phyloP scores from a whole-genome alignment of 2,888 invertebrate genomes.

The Brachyptera risi region DNA sequence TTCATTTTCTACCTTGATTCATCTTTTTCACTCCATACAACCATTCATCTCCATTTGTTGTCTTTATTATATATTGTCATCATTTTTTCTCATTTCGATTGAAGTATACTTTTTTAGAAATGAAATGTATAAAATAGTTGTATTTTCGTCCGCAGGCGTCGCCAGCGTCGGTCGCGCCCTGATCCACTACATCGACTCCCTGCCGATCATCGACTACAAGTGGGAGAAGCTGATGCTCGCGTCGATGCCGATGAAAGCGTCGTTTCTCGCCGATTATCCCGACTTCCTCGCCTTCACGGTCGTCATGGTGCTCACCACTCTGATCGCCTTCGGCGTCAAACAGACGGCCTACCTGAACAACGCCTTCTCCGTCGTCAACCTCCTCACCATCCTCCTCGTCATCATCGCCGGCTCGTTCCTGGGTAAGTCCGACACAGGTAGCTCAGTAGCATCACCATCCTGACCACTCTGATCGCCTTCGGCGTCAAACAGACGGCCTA shows the following conservation, averaged over 20 bases:
- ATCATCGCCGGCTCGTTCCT: slow-evolving; percentile 79
- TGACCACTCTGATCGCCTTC: slow-evolving; percentile 50
- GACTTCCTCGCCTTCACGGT: slow-evolving; percentile 66
- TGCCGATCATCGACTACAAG: slow-evolving; percentile 51
- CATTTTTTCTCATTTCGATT: no score
- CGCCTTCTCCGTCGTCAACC: slow-evolving; percentile 82
- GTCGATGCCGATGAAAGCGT: slow-evolving; percentile 56
- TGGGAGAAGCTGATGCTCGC: slow-evolving; percentile 54
- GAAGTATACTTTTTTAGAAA: no score
- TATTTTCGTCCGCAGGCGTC: slow-evolving; percentile 57
- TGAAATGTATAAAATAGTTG: no score
- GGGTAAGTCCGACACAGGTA: no score
- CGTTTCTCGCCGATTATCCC: slow-evolving; percentile 62
- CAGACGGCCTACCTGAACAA: slow-evolving; percentile 87
- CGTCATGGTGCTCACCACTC: slow-evolving; percentile 55
- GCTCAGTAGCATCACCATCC: no score
- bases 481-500: slow-evolving; percentile 80
- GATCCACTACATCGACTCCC: slow-evolving; percentile 66
- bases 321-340: slow-evolving; percentile 60
- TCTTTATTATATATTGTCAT: no score
- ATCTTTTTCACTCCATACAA: no score
- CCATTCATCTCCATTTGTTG: no score
- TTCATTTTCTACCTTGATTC: no score
- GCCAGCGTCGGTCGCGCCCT: slow-evolving; percentile 72
- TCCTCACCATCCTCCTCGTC: slow-evolving; percentile 76